Evolutionary conservation across 2,113 vertebrate species (phyloP), one percentile per base, ranked within the genome.

Genomic region (Tupaia chinensis): DNA sequence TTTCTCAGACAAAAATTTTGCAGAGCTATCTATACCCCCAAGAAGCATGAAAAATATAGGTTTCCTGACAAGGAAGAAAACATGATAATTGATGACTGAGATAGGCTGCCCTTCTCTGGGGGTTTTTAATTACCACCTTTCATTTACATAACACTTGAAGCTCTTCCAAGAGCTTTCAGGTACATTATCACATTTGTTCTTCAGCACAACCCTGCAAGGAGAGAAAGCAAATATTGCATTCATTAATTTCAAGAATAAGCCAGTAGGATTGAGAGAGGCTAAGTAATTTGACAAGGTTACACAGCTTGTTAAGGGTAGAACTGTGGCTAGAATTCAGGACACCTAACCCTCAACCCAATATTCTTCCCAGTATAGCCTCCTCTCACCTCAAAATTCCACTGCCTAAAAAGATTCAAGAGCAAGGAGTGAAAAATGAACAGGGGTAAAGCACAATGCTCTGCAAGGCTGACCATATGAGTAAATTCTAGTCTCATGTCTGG

Each of bases 111-210:
- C 96, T 95, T 97, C 96, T 97, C 95, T 91, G 69, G 89, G 94
- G 97, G 84, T 96, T 97, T 98, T 97, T 97, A 98, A 97, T 97
- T 97, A 97, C 97, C 97, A 98, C 97, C 95, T 97, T 97, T 97
- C 97, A 97, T 98, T 97, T 98, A 97, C 96, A 96, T 95, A 97
- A 98, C 89, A 96, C 97, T 95, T 90, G 95, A 95, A 97, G 87
- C 76, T 93, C 73, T 96, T 94, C 89, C 93, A 96, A 94, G 92
- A 96, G 95, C 96, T 94, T 96, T 94, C 95, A 95, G 97, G 97
- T 97, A 93, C 93, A 94, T 98, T 94, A 97, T 95, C 89, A 96
- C 95, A 85, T 95, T 94, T 89, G 78, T 87, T 96, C 73, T 80
- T 80, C 87, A 44, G 77, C 76, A 95, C 87, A 97, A 70, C 83